These are phyloP conservation scores for Scylla paramamosain DNA, from an alignment of 1,140 invertebrate genomes.

Conservation along the genomic window DNA sequence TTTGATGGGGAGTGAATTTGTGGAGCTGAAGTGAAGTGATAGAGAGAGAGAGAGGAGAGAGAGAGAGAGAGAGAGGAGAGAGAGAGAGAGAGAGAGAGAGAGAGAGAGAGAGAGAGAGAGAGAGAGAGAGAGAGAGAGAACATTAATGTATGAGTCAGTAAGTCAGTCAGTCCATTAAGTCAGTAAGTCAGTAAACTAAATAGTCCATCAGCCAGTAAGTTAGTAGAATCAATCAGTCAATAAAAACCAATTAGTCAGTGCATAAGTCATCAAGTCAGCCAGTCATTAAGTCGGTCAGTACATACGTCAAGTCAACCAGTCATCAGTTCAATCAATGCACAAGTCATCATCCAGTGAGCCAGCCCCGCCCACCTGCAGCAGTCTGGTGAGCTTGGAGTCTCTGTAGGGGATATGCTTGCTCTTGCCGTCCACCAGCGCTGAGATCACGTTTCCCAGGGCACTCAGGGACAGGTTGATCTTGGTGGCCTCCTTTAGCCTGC, in stretches of 20 bases:
- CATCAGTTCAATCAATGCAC: neutral
- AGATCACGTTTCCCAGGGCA: conserved; percentile 96
- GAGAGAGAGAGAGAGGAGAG: neutral
- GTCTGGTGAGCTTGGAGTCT: conserved; percentile 95
- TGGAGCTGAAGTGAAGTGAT: too few species aligned
- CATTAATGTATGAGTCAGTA: too few species aligned
- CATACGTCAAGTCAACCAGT: too few species aligned
- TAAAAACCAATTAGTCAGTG: too few species aligned
- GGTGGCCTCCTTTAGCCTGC: conserved; percentile 94
- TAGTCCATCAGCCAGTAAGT: too few species aligned
- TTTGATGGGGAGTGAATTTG: too few species aligned
- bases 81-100: conserved; percentile 38
- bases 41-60: too few species aligned
- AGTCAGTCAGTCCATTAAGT: too few species aligned
- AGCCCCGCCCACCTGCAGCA: conserved; percentile 86
- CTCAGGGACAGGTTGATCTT: conserved; percentile 97
- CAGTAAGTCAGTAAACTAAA: too few species aligned
- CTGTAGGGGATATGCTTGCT: conserved; percentile 94
- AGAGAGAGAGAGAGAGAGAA: neutral
- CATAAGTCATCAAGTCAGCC: too few species aligned
- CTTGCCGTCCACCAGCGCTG: conserved; percentile 93
- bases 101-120: conserved; percentile 28
- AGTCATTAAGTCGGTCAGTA: too few species aligned
- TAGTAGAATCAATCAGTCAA: too few species aligned
- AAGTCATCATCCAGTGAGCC: neutral